Percentiles rank a stretch among this genome's conserved stretches.
Evolutionary conservation across 2,888 invertebrate genomes (phyloP).

Genomic region (Melieria picta): DNA sequence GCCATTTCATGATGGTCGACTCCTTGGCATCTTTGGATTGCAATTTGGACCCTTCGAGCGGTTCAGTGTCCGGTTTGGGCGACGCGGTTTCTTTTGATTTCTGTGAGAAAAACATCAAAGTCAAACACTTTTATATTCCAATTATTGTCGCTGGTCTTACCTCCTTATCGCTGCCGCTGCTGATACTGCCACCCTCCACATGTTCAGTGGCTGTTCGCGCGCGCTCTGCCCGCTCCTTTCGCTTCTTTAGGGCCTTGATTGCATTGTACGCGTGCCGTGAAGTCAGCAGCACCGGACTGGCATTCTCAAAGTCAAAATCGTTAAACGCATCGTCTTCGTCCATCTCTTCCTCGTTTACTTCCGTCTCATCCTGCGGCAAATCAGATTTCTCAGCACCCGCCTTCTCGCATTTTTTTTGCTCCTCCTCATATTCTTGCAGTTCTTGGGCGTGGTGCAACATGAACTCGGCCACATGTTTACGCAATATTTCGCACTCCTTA

Average conservation of each 20-base stretch:
- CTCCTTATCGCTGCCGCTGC: conserved; percentile 28
- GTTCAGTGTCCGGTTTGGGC: conserved; percentile 4
- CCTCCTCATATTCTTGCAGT: conserved; percentile 49
- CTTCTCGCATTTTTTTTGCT: conserved; percentile 41
- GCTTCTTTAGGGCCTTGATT: conserved; percentile 21
- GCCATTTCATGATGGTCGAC: conserved; percentile 60
- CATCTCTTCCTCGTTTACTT: conserved; percentile 47
- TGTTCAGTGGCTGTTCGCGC: not conserved
- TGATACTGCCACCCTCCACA: not conserved
- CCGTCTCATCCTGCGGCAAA: conserved; percentile 49
- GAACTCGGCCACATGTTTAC: conserved; percentile 53
- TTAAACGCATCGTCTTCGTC: conserved; percentile 34
- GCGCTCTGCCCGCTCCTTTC: not conserved
- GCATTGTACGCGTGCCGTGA: not conserved
- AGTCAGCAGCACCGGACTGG: not conserved
- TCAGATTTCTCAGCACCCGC: conserved; percentile 53
- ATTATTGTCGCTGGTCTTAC: conserved; percentile 3
- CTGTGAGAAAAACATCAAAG: not conserved
- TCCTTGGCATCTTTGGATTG: conserved; percentile 40
- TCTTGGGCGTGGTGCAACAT: conserved; percentile 53
- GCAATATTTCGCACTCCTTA: conserved; percentile 56
- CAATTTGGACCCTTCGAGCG: not conserved
- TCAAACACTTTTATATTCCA: too few species aligned
- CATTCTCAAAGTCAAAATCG: conserved; percentile 15
- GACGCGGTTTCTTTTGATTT: conserved; percentile 5